Evolutionary conservation across 2,113 vertebrate species (phyloP).

Genomic region (Cyanocitta stelleri): DNA sequence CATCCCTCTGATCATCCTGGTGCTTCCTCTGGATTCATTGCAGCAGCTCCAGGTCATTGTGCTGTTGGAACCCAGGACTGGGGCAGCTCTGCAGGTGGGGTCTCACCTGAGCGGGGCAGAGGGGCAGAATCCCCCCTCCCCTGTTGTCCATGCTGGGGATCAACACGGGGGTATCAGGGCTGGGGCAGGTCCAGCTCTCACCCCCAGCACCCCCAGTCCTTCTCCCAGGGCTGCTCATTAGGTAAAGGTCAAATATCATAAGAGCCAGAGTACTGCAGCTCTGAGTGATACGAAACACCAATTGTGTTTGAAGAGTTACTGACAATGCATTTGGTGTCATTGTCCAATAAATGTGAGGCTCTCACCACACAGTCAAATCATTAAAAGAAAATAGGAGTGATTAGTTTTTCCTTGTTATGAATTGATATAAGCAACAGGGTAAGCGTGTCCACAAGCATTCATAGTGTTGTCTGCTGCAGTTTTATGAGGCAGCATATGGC

Average conservation of each 20-base stretch:
- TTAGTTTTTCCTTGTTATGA: background rate
- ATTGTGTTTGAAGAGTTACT: background rate
- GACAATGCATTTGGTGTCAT: background rate
- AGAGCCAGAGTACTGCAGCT: background rate
- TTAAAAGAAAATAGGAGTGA: background rate
- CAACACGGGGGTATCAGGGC: background rate
- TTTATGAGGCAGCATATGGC: background rate
- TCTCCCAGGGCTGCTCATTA: background rate
- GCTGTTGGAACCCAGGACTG: background rate
- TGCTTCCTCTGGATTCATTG: rapidly evolving
- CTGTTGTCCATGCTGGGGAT: background rate
- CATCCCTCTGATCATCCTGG: background rate
- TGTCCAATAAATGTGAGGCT: background rate
- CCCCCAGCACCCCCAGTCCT: background rate
- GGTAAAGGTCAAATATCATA: background rate
- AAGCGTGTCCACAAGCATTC: background rate
- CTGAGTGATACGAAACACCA: background rate
- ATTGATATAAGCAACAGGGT: background rate
- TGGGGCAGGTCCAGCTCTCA: background rate
- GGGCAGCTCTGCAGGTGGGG: background rate
- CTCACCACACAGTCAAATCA: background rate
- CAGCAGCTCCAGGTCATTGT: background rate
- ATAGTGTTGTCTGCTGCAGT: background rate
- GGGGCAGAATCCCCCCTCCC: background rate
- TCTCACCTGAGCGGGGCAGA: background rate